Conservation (phyloP, 2,797 vertebrate genomes). For the Yasuhikotakia modesta region DNA sequence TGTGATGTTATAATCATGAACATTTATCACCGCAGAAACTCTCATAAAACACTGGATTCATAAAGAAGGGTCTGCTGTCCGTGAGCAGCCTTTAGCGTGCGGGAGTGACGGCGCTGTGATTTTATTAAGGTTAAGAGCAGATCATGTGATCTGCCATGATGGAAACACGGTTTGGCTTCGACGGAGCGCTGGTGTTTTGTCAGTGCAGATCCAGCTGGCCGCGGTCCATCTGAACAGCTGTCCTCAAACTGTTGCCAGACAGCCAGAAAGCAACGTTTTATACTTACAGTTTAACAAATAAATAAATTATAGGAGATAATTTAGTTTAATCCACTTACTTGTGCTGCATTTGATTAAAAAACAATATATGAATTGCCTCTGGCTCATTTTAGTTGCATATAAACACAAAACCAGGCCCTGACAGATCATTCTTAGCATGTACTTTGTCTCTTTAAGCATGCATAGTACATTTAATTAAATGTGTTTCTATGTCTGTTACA, state of each 20-base stretch:
- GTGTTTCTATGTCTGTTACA: no score
- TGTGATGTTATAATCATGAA: slow-evolving; percentile 20
- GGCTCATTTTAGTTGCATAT: not conserved
- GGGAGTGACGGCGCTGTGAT: slow-evolving; percentile 53
- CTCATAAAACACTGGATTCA: slow-evolving; percentile 40
- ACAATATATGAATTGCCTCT: slow-evolving; percentile 18
- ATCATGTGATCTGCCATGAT: slow-evolving; percentile 59
- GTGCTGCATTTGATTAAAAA: slow-evolving; percentile 45
- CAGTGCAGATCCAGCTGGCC: slow-evolving; percentile 41
- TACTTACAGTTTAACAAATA: slow-evolving; percentile 17
- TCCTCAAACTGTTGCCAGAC: slow-evolving; percentile 45
- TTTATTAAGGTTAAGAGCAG: slow-evolving; percentile 67
- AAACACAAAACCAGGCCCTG: no score
- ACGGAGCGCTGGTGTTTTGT: slow-evolving; percentile 60
- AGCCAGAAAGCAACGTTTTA: slow-evolving; percentile 32
- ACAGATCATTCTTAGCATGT: not conserved
- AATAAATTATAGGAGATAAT: slow-evolving; percentile 4
- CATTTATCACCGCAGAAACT: slow-evolving; percentile 40
- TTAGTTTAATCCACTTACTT: slow-evolving; percentile 51
- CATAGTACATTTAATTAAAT: no score
- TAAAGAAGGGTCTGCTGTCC: slow-evolving; percentile 29
- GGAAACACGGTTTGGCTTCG: slow-evolving; percentile 59
- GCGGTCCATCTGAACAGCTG: slow-evolving; percentile 63
- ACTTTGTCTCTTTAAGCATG: not conserved
- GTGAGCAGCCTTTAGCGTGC: slow-evolving; percentile 31